A percentile compares a stretch with the other conserved stretches of the same genome.
Conservation (phyloP, 1,140 invertebrate species). For the Subanguina moxae region DNA sequence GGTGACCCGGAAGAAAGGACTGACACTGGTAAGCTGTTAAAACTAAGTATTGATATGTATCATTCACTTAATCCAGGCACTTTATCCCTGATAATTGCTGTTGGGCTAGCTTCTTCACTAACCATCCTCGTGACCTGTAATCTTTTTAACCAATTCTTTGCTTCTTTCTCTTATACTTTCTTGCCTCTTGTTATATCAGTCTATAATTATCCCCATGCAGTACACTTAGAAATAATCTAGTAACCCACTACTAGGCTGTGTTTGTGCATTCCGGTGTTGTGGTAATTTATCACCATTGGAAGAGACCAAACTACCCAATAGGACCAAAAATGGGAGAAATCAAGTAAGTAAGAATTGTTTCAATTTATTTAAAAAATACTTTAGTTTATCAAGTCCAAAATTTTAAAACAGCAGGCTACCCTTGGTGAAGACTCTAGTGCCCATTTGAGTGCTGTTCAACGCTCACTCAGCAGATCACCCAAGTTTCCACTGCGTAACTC, state of each 20-base stretch:
- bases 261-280: conserved; percentile 59
- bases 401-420: neutral
- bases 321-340: conserved; percentile 36
- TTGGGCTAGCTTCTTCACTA: conserved; percentile 49
- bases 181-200: no score
- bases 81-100: conserved; percentile 52
- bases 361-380: neutral
- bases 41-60: no score
- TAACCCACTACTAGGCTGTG: conserved; percentile 47
- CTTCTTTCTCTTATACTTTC: no score
- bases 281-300: conserved; percentile 50
- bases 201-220: no score
- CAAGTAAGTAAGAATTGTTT: conserved; percentile 18
- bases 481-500: conserved; percentile 46
- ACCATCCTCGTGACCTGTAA: conserved; percentile 55
- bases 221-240: conserved; percentile 3
- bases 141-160: neutral
- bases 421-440: neutral
- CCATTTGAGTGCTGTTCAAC: conserved; percentile 15
- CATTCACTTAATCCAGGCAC: conserved; percentile 17
- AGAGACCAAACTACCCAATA: conserved; percentile 18
- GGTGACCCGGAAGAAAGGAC: conserved; percentile 52
- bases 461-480: conserved; percentile 35
- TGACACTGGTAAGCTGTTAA: conserved; percentile 38
- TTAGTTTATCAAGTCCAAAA: neutral